Percentiles rank a stretch among this genome's conserved stretches.
These are phyloP conservation scores for Plagodis dolabraria DNA, from an alignment of 2,888 invertebrate species.

Conservation along the genomic window DNA sequence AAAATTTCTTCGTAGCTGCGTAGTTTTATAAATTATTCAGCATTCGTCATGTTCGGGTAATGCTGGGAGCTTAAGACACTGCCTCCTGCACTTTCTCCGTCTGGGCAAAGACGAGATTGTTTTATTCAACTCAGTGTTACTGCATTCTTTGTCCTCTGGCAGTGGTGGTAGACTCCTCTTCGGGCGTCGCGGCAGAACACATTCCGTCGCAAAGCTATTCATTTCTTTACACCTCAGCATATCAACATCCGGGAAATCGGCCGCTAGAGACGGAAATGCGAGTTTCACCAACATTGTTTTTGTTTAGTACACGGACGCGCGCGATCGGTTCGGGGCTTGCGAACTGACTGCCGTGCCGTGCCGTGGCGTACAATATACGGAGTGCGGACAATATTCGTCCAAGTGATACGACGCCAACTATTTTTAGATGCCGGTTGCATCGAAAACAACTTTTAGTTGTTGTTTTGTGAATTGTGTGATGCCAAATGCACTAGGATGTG, in stretches of 20 bases:
- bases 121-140: constrained; percentile 63
- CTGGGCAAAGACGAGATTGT: constrained; percentile 56
- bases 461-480: constrained; percentile 8
- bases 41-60: constrained; percentile 72
- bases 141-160: constrained; percentile 76
- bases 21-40: constrained; percentile 44
- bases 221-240: constrained; percentile 69
- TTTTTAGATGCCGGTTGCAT: constrained; percentile 54
- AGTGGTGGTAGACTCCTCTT: constrained; percentile 68
- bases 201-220: constrained; percentile 68
- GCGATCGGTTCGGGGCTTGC: constrained; percentile 52
- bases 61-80: constrained; percentile 64
- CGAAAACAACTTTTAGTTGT: constrained; percentile 34
- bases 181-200: constrained; percentile 66
- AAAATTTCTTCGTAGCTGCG: constrained; percentile 3
- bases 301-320: constrained; percentile 43
- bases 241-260: constrained; percentile 66
- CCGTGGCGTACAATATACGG: constrained; percentile 21
- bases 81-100: constrained; percentile 64
- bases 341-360: constrained; percentile 46
- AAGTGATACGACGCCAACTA: constrained; percentile 42
- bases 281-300: constrained; percentile 66
- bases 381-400: constrained; percentile 15
- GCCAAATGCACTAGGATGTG: constrained; percentile 32
- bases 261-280: constrained; percentile 55